Conservation (phyloP, 2,113 vertebrate species). For the Nycticryphes semicollaris region DNA sequence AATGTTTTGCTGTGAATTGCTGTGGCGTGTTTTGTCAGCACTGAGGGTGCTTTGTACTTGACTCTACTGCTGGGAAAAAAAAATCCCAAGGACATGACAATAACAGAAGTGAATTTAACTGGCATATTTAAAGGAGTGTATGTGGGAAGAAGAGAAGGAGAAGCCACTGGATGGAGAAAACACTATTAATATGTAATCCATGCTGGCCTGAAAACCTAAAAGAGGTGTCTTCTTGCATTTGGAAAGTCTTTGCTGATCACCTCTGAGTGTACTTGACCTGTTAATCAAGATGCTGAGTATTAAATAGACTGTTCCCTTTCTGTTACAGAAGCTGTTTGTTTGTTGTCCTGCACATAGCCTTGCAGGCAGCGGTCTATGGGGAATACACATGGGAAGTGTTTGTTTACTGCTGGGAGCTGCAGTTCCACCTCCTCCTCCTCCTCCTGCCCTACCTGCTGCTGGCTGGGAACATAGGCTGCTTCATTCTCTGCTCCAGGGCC, state of each 20-base stretch:
- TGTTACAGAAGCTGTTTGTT: conserved; percentile 83
- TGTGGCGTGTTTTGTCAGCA: background rate
- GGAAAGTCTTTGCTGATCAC: conserved; percentile 10
- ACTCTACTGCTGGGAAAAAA: background rate
- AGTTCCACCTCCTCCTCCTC: conserved; percentile 73
- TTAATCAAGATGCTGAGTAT: background rate
- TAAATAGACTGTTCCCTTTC: background rate
- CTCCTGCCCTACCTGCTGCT: conserved; percentile 88
- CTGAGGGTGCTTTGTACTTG: background rate
- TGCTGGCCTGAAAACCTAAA: conserved; percentile 52
- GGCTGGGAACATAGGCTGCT: conserved; percentile 77
- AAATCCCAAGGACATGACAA: background rate
- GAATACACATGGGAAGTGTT: conserved; percentile 91
- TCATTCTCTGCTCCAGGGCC: conserved; percentile 82
- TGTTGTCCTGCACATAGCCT: conserved; percentile 81
- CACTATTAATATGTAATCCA: conserved; percentile 30
- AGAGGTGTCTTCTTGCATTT: conserved; percentile 24
- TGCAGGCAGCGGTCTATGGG: conserved; percentile 84
- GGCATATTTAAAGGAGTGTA: background rate
- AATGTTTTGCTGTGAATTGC: background rate
- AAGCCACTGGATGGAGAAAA: background rate
- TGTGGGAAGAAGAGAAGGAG: background rate
- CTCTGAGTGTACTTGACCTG: conserved; percentile 15
- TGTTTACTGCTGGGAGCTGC: conserved; percentile 87
- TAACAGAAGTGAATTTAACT: background rate